Conservation (phyloP, 2,888 invertebrate genomes). For the Pyrgus malvae region DNA sequence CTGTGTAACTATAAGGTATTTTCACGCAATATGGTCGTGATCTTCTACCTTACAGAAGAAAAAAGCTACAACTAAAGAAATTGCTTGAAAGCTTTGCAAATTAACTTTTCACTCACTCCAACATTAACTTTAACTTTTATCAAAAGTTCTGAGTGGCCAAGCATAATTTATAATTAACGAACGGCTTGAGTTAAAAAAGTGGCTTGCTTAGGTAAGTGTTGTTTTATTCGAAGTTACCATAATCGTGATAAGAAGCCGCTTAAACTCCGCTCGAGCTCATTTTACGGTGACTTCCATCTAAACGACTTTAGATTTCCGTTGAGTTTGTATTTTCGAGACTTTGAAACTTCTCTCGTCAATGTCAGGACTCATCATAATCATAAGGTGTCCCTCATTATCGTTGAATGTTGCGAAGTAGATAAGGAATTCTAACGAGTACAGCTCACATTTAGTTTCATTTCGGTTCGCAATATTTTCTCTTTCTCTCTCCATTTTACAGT, state of each 20-base stretch:
- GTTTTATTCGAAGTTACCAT: neutral
- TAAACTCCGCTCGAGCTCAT: constrained; percentile 7
- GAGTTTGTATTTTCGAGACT: constrained; percentile 14
- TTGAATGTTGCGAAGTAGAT: constrained; percentile 7
- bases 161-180: too few relatives aligned
- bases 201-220: neutral
- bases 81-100: too few relatives aligned
- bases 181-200: neutral
- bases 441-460: neutral
- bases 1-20: too few relatives aligned
- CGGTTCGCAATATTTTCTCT: neutral
- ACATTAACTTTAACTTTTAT: too few relatives aligned
- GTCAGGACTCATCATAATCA: constrained; percentile 11
- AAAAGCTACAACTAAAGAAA: too few relatives aligned
- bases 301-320: constrained; percentile 11
- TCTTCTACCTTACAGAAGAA: too few relatives aligned
- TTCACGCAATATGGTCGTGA: too few relatives aligned
- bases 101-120: too few relatives aligned
- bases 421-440: neutral
- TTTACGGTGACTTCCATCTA: neutral
- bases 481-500: constrained; percentile 2
- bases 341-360: constrained; percentile 12
- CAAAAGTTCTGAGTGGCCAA: too few relatives aligned
- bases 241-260: constrained; percentile 8
- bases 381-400: constrained; percentile 8